Conservation (phyloP, 1,140 invertebrate genomes). For the Teleogryllus occipitalis region DNA sequence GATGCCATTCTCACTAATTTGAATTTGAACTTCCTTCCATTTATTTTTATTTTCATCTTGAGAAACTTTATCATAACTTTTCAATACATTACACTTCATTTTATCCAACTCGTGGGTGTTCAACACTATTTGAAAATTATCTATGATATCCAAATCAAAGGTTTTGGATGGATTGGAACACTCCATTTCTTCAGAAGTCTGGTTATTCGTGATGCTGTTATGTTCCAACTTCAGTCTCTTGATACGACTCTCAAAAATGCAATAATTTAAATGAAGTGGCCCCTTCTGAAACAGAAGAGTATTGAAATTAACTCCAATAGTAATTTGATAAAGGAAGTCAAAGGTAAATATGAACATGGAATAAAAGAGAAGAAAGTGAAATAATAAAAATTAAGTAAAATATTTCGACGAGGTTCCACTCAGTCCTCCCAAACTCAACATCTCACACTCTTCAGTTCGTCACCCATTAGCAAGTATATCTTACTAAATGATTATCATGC, state of each 20-base stretch:
- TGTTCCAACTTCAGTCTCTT: constrained; percentile 40
- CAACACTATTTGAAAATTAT: constrained; percentile 15
- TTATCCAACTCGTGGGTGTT: constrained; percentile 8
- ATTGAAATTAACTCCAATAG: neutral
- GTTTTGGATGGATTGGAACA: constrained; percentile 29
- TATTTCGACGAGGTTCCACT: too few species aligned
- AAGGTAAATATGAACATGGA: too few species aligned
- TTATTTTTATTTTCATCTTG: constrained; percentile 36
- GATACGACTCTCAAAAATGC: constrained; percentile 48
- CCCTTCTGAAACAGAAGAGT: constrained; percentile 41
- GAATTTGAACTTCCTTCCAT: constrained; percentile 58
- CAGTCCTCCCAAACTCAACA: too few species aligned
- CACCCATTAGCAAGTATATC: too few species aligned
- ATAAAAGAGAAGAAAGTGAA: too few species aligned
- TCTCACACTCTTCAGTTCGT: too few species aligned
- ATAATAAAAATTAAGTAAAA: too few species aligned
- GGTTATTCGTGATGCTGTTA: neutral
- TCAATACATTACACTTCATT: neutral
- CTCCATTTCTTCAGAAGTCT: neutral
- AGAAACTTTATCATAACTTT: neutral
- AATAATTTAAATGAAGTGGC: constrained; percentile 49
- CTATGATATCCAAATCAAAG: constrained; percentile 7
- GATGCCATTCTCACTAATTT: constrained; percentile 59
- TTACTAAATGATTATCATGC: too few species aligned
- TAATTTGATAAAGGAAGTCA: neutral